Percentiles rank a stretch among this genome's conserved stretches.
Conservation (phyloP, 30 jellyfish, hydroid and myxozoan species). For the Mastigias papua region DNA sequence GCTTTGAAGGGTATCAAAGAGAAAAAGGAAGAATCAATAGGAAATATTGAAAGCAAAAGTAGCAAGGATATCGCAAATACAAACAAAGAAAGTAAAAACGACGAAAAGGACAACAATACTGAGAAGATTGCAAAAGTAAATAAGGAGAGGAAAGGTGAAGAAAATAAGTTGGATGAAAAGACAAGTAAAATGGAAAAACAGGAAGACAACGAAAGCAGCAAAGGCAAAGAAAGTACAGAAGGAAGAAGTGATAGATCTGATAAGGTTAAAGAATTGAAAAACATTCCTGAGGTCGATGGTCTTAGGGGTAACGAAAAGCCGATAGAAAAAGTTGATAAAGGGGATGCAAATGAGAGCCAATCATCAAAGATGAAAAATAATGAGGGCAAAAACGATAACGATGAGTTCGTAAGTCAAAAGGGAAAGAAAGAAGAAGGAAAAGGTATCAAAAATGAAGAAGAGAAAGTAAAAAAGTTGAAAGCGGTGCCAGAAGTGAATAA, state of each 20-base stretch:
- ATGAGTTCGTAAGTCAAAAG: neutral
- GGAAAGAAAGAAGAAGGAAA: neutral
- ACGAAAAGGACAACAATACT: too few relatives aligned
- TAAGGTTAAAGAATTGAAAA: neutral
- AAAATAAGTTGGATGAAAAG: neutral
- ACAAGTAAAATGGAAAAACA: slow-evolving; percentile 3
- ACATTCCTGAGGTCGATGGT: slow-evolving; percentile 23
- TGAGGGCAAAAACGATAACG: neutral
- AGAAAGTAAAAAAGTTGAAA: slow-evolving; percentile 32
- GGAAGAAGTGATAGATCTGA: neutral
- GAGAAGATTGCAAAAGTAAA: slow-evolving; percentile 6
- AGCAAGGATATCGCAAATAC: neutral
- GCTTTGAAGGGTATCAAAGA: neutral
- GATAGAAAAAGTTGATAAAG: slow-evolving; percentile 23
- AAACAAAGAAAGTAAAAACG: neutral
- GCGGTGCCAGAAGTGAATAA: slow-evolving; percentile 27
- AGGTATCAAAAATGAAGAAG: neutral
- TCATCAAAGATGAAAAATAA: neutral
- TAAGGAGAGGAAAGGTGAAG: neutral
- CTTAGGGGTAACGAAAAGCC: slow-evolving; percentile 21
- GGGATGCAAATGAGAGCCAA: neutral
- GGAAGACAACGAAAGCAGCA: neutral
- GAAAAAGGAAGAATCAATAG: neutral
- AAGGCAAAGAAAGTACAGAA: neutral
- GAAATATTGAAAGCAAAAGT: neutral